Conservation (phyloP, 2,797 vertebrate species). For the Macropodus opercularis region DNA sequence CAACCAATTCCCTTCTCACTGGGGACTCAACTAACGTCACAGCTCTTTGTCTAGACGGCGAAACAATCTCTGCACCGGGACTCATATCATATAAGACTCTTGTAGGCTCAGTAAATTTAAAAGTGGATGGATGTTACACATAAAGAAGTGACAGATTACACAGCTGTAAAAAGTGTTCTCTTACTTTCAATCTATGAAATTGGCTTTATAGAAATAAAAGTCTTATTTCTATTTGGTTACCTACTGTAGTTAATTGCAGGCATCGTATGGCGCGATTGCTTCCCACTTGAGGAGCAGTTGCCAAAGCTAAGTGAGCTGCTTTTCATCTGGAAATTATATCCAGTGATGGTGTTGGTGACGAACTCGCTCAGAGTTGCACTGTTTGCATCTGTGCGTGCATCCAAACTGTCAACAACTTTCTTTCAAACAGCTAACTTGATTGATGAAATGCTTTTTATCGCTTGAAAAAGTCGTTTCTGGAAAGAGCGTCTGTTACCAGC, state of each 20-base stretch:
- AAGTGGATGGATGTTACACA: slow-evolving; percentile 4
- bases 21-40: slow-evolving; percentile 8
- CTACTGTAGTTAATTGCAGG: slow-evolving; percentile 51
- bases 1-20: slow-evolving; percentile 23
- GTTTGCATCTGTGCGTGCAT: slow-evolving; percentile 42
- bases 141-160: background rate
- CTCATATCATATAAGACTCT: slow-evolving; percentile 14
- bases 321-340: slow-evolving; percentile 23
- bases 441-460: slow-evolving; percentile 33
- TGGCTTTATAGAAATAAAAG: no score
- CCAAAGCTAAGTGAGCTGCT: slow-evolving; percentile 16
- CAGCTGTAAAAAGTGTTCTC: slow-evolving; percentile 17
- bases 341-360: slow-evolving; percentile 25
- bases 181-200: slow-evolving; percentile 19
- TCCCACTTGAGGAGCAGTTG: slow-evolving; percentile 25
- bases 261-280: slow-evolving; percentile 37
- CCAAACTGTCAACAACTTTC: slow-evolving; percentile 28
- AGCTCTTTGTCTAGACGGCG: slow-evolving; percentile 26
- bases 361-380: slow-evolving; percentile 28
- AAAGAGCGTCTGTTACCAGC: slow-evolving; percentile 11
- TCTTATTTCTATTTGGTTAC: slow-evolving; percentile 21
- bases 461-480: slow-evolving; percentile 19
- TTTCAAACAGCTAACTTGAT: slow-evolving; percentile 37
- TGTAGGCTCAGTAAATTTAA: slow-evolving; percentile 13
- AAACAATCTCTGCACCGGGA: slow-evolving; percentile 7